Conservation (phyloP, 2,113 vertebrate genomes). For the Pogonocichla stellata region DNA sequence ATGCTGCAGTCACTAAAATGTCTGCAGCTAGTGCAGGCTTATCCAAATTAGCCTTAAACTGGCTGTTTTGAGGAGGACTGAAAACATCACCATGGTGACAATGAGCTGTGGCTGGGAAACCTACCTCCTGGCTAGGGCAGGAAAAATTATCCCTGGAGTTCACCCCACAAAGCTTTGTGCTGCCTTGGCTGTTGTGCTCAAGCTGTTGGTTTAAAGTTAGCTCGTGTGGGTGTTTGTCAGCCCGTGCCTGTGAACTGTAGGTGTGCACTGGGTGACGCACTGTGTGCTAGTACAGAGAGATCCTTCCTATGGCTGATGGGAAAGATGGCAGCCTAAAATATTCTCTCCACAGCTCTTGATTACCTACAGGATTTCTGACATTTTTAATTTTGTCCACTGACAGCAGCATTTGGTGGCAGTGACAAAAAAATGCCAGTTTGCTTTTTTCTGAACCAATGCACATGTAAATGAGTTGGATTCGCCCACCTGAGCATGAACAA, state of each 20-base stretch:
- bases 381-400: not conserved
- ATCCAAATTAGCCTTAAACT: slow-evolving; percentile 17
- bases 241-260: not conserved
- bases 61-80: not conserved
- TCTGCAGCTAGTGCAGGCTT: not conserved
- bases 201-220: not conserved
- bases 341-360: not conserved
- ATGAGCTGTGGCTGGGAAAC: not conserved
- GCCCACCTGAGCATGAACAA: not conserved
- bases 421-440: not conserved
- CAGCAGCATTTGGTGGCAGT: not conserved
- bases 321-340: not conserved
- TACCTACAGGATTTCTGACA: not conserved
- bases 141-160: not conserved
- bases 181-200: not conserved
- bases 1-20: not conserved
- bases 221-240: not conserved
- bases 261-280: not conserved
- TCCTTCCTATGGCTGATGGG: not conserved
- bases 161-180: not conserved
- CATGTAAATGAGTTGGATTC: not conserved
- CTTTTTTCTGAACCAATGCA: not conserved
- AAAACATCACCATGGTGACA: slow-evolving; percentile 6
- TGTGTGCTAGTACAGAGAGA: not conserved
- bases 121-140: slow-evolving; percentile 16